A percentile compares a stretch with the other conserved stretches of the same genome.
Conservation (phyloP, 2,888 invertebrate species). For the Eumerus sabulonum region DNA sequence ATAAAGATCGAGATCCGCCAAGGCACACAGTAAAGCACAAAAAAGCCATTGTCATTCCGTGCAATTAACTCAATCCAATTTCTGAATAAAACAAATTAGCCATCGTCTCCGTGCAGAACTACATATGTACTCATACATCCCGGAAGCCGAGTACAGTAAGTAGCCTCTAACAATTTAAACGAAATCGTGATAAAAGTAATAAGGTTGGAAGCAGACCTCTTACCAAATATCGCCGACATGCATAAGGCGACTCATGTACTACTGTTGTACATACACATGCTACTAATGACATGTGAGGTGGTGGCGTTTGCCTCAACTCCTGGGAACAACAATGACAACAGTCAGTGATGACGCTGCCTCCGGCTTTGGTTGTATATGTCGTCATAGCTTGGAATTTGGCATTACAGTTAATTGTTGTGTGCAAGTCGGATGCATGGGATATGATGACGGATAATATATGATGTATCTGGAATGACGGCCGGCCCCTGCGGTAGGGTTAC, state of each 20-base stretch:
- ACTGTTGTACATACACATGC: constrained; percentile 52
- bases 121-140: constrained; percentile 39
- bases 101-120: neutral
- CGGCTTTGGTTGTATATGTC: constrained; percentile 33
- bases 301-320: constrained; percentile 15
- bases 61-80: constrained; percentile 26
- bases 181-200: constrained; percentile 64
- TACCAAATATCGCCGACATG: constrained; percentile 38
- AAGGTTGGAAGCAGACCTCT: constrained; percentile 40
- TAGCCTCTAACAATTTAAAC: constrained; percentile 52
- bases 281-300: constrained; percentile 59
- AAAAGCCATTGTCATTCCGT: neutral
- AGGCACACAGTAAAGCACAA: neutral
- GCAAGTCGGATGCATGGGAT: no score
- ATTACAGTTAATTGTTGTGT: constrained; percentile 50
- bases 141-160: constrained; percentile 45
- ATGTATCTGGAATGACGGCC: constrained; percentile 1
- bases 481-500: constrained; percentile 41
- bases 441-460: neutral
- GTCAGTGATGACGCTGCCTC: constrained; percentile 4
- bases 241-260: constrained; percentile 56
- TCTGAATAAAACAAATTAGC: constrained; percentile 56
- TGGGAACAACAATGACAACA: constrained; percentile 50
- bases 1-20: neutral
- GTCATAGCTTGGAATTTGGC: constrained; percentile 56